phyloP scores from a whole-genome alignment of 1,140 invertebrate species.

The Drosophila lacertosa region DNA sequence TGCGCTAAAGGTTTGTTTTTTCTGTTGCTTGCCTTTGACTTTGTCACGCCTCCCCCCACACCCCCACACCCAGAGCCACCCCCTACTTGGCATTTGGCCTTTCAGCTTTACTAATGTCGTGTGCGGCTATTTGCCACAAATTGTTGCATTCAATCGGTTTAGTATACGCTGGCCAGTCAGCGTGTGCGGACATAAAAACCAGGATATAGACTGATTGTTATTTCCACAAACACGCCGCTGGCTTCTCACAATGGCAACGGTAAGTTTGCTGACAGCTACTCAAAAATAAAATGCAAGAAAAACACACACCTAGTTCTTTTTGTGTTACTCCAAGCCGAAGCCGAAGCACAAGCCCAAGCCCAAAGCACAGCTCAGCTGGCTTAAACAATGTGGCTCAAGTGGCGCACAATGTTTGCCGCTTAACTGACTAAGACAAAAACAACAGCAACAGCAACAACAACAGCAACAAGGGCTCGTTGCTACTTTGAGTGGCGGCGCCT shows the following conservation, averaged over 20 bases:
- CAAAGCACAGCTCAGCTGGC: not conserved
- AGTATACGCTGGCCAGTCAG: slow-evolving; percentile 51
- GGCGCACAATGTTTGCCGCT: slow-evolving; percentile 21
- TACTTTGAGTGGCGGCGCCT: slow-evolving; percentile 60
- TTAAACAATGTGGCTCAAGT: slow-evolving; percentile 25
- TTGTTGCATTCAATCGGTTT: slow-evolving; percentile 66
- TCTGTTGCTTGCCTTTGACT: slow-evolving; percentile 15
- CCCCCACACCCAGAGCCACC: too few species aligned
- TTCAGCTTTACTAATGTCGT: slow-evolving; percentile 34
- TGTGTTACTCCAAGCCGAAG: too few species aligned
- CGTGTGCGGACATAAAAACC: slow-evolving; percentile 46
- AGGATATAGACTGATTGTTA: slow-evolving; percentile 9
- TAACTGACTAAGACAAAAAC: slow-evolving; percentile 7
- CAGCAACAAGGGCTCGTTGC: slow-evolving; percentile 18
- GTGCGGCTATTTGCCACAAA: slow-evolving; percentile 32
- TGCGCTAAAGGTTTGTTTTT: slow-evolving; percentile 32
- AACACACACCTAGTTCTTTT: too few species aligned
- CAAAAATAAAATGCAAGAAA: too few species aligned
- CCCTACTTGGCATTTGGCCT: slow-evolving; percentile 2
- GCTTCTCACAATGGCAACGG: slow-evolving; percentile 19
- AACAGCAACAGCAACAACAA: slow-evolving; percentile 3
- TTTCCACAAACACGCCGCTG: not conserved
- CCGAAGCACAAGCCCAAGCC: too few species aligned
- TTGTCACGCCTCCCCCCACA: slow-evolving; percentile 30
- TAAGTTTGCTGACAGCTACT: slow-evolving; percentile 14